phyloP scores from a whole-genome alignment of 2,888 invertebrate genomes.

The Hemithea aestivaria region DNA sequence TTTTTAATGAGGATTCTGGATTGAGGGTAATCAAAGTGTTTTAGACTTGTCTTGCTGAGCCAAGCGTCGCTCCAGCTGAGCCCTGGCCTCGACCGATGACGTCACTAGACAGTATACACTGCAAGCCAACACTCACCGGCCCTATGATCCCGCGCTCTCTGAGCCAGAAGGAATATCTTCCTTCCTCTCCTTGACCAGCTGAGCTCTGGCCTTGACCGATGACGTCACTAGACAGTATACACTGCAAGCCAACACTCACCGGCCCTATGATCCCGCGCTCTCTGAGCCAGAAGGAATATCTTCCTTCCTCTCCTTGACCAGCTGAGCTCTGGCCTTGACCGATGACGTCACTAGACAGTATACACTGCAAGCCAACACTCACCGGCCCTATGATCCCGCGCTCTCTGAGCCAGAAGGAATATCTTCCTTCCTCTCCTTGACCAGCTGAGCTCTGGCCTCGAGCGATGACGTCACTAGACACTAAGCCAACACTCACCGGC shows the following conservation, averaged over 20 bases:
- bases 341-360: too few species aligned
- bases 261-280: constrained; percentile 96
- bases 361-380: constrained; percentile 71
- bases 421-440: constrained; percentile 99
- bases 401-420: constrained; percentile 94
- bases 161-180: constrained; percentile 97
- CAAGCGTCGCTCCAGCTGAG: too few species aligned
- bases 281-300: constrained; percentile 96
- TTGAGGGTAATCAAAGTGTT: too few species aligned
- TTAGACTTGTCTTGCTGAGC: too few species aligned
- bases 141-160: constrained; percentile 96
- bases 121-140: constrained; percentile 85
- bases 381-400: constrained; percentile 96
- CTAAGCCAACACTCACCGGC: too few species aligned
- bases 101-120: too few species aligned
- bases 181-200: constrained; percentile 98
- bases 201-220: too few species aligned
- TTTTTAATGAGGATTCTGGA: too few species aligned
- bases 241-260: constrained; percentile 82
- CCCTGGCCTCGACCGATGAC: too few species aligned
- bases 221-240: too few species aligned
- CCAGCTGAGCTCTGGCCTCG: constrained; percentile 99
- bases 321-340: too few species aligned
- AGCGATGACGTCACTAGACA: too few species aligned
- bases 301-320: constrained; percentile 98